phyloP scores from a whole-genome alignment of 2,888 invertebrate species.

The Andrena flavipes region DNA sequence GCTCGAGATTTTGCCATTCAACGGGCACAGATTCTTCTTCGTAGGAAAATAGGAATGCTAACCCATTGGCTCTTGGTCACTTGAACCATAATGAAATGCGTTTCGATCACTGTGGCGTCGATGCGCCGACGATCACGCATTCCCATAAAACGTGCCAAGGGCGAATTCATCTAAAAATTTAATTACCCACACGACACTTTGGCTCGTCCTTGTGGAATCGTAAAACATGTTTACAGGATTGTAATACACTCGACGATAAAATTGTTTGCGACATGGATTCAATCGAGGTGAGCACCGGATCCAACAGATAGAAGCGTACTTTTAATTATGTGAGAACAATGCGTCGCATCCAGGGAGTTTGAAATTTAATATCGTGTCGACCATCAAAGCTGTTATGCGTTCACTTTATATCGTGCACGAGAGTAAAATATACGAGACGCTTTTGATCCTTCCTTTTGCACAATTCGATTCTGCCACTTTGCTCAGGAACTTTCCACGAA shows the following conservation, averaged over 20 bases:
- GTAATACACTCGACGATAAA: not conserved
- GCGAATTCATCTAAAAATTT: conserved; percentile 1
- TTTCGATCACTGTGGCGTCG: not conserved
- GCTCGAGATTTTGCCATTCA: not conserved
- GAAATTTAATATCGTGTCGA: conserved; percentile 39
- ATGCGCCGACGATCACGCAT: conserved; percentile 8
- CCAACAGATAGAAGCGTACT: conserved; percentile 29
- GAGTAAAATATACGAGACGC: not conserved
- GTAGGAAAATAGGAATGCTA: not conserved
- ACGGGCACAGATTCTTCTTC: not conserved
- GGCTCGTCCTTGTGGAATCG: not conserved
- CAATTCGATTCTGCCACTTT: not conserved
- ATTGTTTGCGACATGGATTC: conserved; percentile 10
- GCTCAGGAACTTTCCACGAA: not conserved
- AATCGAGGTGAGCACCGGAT: not conserved
- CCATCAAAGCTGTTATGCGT: not conserved
- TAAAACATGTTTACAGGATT: conserved; percentile 1
- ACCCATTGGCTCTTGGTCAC: not conserved
- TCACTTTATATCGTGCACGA: not conserved
- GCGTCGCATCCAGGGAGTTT: conserved; percentile 20
- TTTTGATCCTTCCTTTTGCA: not conserved
- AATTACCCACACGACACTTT: conserved; percentile 2
- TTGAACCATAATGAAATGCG: not conserved
- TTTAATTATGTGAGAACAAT: conserved; percentile 49
- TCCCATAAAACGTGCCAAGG: not conserved